Conservation (phyloP, 2,797 vertebrate genomes). For the Bryconaethiops microstoma region DNA sequence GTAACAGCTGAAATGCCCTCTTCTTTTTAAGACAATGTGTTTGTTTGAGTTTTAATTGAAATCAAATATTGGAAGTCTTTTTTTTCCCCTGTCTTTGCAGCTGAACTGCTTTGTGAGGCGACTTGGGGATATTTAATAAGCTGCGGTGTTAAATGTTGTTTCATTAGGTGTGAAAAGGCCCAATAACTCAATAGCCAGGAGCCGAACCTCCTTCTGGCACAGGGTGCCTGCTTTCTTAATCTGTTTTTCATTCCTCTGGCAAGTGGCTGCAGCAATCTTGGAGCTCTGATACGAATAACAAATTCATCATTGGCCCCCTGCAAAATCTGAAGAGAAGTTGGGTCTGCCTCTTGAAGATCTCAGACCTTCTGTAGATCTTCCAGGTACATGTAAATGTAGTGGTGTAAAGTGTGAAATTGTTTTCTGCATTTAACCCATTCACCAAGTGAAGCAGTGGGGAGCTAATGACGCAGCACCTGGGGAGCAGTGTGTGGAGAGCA, state of each 20-base stretch:
- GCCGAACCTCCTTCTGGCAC: constrained; percentile 79
- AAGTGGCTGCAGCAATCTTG: constrained; percentile 68
- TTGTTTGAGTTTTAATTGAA: constrained; percentile 79
- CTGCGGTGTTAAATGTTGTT: constrained; percentile 79
- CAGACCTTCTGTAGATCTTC: constrained; percentile 5
- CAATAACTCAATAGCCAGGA: constrained; percentile 83
- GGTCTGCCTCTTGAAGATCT: neutral
- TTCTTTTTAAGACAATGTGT: constrained; percentile 72
- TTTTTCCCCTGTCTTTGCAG: constrained; percentile 67
- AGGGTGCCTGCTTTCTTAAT: constrained; percentile 77
- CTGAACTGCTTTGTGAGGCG: constrained; percentile 72
- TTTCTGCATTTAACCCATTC: too few relatives aligned
- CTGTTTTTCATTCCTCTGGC: constrained; percentile 81
- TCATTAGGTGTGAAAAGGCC: constrained; percentile 83
- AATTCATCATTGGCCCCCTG: constrained; percentile 76
- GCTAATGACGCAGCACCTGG: too few relatives aligned
- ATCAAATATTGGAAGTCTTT: constrained; percentile 66
- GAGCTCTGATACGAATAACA: constrained; percentile 73
- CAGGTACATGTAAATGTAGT: neutral
- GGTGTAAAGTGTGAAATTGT: too few relatives aligned
- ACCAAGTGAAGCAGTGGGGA: too few relatives aligned
- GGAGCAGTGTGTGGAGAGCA: too few relatives aligned
- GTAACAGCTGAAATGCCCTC: constrained; percentile 69
- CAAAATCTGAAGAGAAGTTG: constrained; percentile 65
- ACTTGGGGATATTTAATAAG: constrained; percentile 81